Conservation (phyloP, 2,888 invertebrate species). For the Machimus rusticus region DNA sequence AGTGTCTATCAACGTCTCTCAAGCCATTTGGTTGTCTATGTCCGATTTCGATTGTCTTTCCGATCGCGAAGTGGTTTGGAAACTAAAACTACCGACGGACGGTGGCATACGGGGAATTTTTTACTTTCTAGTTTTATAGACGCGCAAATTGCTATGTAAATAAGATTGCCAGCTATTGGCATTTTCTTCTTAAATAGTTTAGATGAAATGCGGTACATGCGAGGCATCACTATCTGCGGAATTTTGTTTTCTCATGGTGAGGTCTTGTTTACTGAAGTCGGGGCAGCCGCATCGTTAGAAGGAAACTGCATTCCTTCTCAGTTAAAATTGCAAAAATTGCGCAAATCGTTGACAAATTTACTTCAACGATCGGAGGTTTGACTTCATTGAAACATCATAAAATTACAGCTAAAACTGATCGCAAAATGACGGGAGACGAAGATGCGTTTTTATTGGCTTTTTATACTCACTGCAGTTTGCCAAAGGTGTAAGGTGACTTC, state of each 20-base stretch:
- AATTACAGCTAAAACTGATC: neutral
- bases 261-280: constrained; percentile 2
- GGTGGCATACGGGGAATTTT: neutral
- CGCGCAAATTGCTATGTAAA: neutral
- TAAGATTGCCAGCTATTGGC: neutral
- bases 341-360: neutral
- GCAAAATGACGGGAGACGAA: neutral
- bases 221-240: neutral
- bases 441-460: neutral
- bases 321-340: neutral
- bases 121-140: constrained; percentile 1
- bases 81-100: neutral
- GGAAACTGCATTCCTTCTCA: neutral
- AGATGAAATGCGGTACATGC: neutral
- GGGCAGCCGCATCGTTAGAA: neutral
- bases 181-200: neutral
- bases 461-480: neutral
- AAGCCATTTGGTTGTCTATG: neutral
- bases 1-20: neutral
- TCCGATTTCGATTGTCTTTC: neutral
- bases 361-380: neutral
- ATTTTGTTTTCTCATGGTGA: constrained; percentile 2
- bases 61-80: neutral
- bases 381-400: neutral
- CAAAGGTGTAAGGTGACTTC: neutral